Conservation (phyloP, 1,140 invertebrate species). For the Dreissena rostriformis region DNA sequence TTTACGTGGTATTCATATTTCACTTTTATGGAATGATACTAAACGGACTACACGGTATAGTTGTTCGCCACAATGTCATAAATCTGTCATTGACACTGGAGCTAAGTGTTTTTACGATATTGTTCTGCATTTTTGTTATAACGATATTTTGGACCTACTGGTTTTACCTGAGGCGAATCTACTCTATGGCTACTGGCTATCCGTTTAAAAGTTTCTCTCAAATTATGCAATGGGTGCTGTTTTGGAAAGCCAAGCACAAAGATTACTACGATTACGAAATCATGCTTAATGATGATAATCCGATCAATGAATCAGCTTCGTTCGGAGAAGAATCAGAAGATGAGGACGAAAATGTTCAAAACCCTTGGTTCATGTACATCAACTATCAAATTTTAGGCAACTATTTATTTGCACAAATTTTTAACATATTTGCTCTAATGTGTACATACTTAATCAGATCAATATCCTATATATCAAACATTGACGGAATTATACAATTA, state of each 20-base stretch:
- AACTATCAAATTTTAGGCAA: constrained; percentile 22
- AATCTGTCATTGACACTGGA: constrained; percentile 1
- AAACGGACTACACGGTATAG: background rate
- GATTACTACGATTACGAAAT: constrained; percentile 29
- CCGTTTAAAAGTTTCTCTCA: constrained; percentile 3
- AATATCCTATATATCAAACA: background rate
- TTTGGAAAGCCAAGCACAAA: constrained; percentile 24
- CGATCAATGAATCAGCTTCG: background rate
- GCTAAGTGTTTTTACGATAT: background rate
- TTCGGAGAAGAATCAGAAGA: background rate
- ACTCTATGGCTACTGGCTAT: constrained; percentile 3
- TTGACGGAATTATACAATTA: background rate
- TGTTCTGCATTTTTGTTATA: background rate
- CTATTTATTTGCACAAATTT: constrained; percentile 16
- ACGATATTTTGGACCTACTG: constrained; percentile 17
- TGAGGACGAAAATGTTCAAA: background rate
- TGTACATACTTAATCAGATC: constrained; percentile 1
- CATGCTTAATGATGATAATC: background rate
- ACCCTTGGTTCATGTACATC: constrained; percentile 13
- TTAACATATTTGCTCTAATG: background rate
- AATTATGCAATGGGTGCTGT: constrained; percentile 1
- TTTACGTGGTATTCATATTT: constrained; percentile 21
- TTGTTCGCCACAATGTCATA: constrained; percentile 3
- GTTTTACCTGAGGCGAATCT: constrained; percentile 11
- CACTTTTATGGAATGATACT: constrained; percentile 7